Evolutionary conservation across 2,888 invertebrate species (phyloP), one percentile per base, ranked within the genome.

Genomic region (Lasioglossum marginatum): DNA sequence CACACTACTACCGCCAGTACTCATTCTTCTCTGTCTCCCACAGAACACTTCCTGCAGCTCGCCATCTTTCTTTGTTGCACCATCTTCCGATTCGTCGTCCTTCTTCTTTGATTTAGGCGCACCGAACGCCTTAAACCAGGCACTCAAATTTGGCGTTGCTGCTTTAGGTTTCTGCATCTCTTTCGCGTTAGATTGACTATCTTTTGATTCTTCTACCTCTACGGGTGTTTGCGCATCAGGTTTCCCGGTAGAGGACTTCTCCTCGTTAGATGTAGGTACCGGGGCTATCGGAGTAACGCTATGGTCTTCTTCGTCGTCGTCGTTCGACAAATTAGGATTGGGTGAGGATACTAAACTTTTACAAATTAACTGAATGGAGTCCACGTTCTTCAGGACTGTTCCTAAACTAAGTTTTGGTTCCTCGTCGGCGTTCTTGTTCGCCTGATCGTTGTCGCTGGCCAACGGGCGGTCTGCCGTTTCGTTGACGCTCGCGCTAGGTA

Each of bases 111-210:
- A 96, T 95, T 98, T 98, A 0, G 98, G 98, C 0, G 97, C 97
- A 16, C 98, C 98, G 94, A 98, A 98, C 0, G 98, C 98, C 95
- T 98, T 98, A 87, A 98, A 98, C 98, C 98, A 98, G 45, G 98
- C 98, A 93, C 98, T 98, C 81, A 98, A 96, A 95, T 98, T 98
- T 0, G 98, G 98, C 57, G 98, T 97, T 31, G 97, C 97, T 4
- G 94, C 92, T 94, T 97, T 97, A 87, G 97, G 96, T 92, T 97
- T 96, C 86, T 96, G 96, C 86, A 95, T 85, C 90, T 95, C 95
- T 86, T 95, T 94, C 37, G n/a, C 77, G 48, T 34, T 79, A 45
- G 83, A 60, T 37, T 79, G 82, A 87, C 82, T 93, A 43, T 90
- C 88, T 63, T 92, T 92, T 10, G 91, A 89, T 75, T 91, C 92